Conservation (phyloP, 2,113 vertebrate genomes). For the Crotalus tigris region DNA sequence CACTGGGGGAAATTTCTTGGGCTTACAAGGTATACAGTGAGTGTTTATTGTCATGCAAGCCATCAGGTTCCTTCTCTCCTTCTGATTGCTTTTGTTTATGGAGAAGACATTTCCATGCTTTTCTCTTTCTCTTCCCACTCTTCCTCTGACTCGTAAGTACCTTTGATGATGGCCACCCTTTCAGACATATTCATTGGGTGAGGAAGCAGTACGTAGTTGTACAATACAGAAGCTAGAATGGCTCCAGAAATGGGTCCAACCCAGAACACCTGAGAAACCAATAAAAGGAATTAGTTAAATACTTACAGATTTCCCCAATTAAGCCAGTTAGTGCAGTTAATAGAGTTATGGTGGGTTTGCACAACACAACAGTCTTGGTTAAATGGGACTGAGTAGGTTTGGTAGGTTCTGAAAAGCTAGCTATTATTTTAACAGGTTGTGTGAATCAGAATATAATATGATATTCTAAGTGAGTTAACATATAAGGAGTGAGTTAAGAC, state of each 20-base stretch:
- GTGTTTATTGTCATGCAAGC: not conserved
- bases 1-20: slow-evolving; percentile 5
- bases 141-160: slow-evolving; percentile 73
- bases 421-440: not conserved
- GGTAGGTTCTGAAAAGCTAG: not conserved
- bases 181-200: slow-evolving; percentile 71
- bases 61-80: not conserved
- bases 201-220: slow-evolving; percentile 79
- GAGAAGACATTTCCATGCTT: slow-evolving; percentile 73
- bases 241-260: slow-evolving; percentile 77
- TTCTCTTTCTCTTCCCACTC: slow-evolving; percentile 78
- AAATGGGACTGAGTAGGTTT: not conserved
- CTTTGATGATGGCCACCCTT: slow-evolving; percentile 73
- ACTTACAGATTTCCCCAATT: not conserved
- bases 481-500: not conserved
- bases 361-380: not conserved
- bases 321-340: not conserved
- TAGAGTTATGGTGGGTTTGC: not conserved
- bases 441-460: not conserved
- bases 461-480: no score
- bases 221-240: slow-evolving; percentile 70
- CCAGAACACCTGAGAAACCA: slow-evolving; percentile 77
- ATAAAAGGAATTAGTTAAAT: not conserved
- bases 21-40: not conserved
- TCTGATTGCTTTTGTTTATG: not conserved